phyloP scores from a whole-genome alignment of 2,797 vertebrate species.

The Mionectes olivaceus region DNA sequence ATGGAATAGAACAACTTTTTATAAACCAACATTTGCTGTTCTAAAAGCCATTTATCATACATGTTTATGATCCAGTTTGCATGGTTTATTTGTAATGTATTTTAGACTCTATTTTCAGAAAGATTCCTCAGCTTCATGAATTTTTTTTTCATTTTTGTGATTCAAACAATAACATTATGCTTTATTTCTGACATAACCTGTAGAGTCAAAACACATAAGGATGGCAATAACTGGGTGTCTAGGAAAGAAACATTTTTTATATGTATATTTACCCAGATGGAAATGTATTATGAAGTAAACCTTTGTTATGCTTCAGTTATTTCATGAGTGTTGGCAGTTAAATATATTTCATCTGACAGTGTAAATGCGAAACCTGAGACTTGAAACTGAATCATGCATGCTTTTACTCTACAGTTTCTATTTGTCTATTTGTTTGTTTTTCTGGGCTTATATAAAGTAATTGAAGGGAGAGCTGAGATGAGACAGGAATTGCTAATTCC shows the following conservation, averaged over 20 bases:
- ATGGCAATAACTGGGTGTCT: not conserved
- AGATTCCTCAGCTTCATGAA: not conserved
- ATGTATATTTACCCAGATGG: not conserved
- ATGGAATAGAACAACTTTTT: not conserved
- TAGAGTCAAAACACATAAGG: not conserved
- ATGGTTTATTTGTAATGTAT: not conserved
- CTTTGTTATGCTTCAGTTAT: not conserved
- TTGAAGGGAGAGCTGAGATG: not conserved
- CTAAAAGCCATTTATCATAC: not conserved
- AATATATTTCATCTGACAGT: not conserved
- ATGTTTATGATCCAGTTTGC: not conserved
- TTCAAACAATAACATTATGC: not conserved
- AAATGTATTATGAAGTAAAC: not conserved
- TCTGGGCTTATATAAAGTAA: not conserved
- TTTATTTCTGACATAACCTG: not conserved
- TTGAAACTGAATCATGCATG: not conserved
- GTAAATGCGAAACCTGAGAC: not conserved
- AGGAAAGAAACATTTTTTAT: not conserved
- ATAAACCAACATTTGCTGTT: not conserved
- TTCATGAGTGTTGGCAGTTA: not conserved
- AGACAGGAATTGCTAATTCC: not conserved
- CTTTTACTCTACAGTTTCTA: not conserved
- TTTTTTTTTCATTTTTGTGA: not conserved
- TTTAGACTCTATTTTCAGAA: not conserved
- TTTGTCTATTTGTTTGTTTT: not conserved